Percentiles rank a stretch among this genome's conserved stretches.
These are phyloP conservation scores for Aphidius colemani DNA, from an alignment of 2,888 invertebrate genomes.

Conservation along the genomic window DNA sequence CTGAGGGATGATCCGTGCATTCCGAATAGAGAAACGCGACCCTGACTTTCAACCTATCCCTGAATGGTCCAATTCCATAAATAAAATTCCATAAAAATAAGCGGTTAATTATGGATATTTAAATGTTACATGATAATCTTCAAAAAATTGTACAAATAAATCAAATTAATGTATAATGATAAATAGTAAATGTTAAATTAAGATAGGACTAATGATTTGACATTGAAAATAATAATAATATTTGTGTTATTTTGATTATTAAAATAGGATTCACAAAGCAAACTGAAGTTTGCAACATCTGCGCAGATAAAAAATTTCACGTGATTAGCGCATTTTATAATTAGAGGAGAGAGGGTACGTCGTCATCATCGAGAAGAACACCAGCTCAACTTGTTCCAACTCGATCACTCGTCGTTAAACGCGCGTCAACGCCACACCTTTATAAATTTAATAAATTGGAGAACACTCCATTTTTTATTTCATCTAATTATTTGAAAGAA, in stretches of 20 bases:
- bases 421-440: constrained; percentile 61
- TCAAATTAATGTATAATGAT: constrained; percentile 21
- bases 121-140: neutral
- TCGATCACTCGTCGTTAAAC: constrained; percentile 64
- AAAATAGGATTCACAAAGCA: constrained; percentile 25
- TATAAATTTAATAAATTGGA: constrained; percentile 2
- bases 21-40: constrained; percentile 13
- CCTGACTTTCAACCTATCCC: constrained; percentile 29
- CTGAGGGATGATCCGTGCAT: constrained; percentile 2
- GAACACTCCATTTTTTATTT: constrained; percentile 42
- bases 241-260: constrained; percentile 36
- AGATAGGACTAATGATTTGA: constrained; percentile 10
- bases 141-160: neutral
- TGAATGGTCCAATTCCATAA: constrained; percentile 25
- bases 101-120: constrained; percentile 18
- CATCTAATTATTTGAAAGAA: constrained; percentile 50
- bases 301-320: constrained; percentile 50
- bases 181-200: neutral
- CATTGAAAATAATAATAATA: constrained; percentile 35
- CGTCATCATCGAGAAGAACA: constrained; percentile 48
- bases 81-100: constrained; percentile 26
- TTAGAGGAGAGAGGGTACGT: constrained; percentile 52
- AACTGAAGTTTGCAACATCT: constrained; percentile 38
- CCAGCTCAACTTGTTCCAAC: constrained; percentile 33
- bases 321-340: constrained; percentile 58